phyloP scores from a whole-genome alignment of 1,140 invertebrate genomes.

The Triops cancriformis region DNA sequence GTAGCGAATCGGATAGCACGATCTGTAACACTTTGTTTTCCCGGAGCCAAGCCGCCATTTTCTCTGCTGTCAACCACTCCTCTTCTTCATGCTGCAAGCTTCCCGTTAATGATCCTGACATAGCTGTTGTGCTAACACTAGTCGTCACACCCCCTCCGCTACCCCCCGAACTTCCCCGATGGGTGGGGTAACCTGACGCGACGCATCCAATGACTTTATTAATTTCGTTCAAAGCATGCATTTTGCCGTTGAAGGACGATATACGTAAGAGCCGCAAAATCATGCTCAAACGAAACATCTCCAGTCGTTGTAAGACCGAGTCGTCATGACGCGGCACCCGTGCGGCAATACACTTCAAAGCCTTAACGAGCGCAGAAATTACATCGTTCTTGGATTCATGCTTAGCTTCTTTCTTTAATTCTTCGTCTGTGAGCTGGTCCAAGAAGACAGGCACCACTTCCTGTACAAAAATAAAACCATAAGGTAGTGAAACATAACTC shows the following conservation, averaged over 20 bases:
- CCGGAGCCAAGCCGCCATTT: slow-evolving; percentile 81
- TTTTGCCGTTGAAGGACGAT: slow-evolving; percentile 97
- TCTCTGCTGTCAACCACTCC: slow-evolving; percentile 86
- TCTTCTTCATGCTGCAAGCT: slow-evolving; percentile 62
- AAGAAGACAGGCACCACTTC: slow-evolving; percentile 83
- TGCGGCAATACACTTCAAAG: slow-evolving; percentile 75
- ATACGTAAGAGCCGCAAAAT: slow-evolving; percentile 82
- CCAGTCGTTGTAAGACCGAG: slow-evolving; percentile 67
- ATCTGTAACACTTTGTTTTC: slow-evolving; percentile 93
- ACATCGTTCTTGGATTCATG: slow-evolving; percentile 90
- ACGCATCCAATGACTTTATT: slow-evolving; percentile 93
- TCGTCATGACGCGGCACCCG: slow-evolving; percentile 70
- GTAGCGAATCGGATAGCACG: slow-evolving; percentile 86
- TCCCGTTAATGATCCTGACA: slow-evolving; percentile 45
- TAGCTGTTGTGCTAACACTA: slow-evolving; percentile 32
- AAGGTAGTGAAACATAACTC: background rate
- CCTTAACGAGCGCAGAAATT: slow-evolving; percentile 79
- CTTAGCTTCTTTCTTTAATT: slow-evolving; percentile 92
- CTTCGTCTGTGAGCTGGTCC: slow-evolving; percentile 92
- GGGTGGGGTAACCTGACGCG: slow-evolving; percentile 61
- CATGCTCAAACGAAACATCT: slow-evolving; percentile 94
- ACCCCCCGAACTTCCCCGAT: slow-evolving; percentile 35
- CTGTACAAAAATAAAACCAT: slow-evolving; percentile 44
- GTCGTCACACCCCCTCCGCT: slow-evolving; percentile 31
- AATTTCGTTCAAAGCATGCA: slow-evolving; percentile 97